Base-by-base conservation (phyloP, 2,113 vertebrate genomes). In the Prolemur simus region DNA sequence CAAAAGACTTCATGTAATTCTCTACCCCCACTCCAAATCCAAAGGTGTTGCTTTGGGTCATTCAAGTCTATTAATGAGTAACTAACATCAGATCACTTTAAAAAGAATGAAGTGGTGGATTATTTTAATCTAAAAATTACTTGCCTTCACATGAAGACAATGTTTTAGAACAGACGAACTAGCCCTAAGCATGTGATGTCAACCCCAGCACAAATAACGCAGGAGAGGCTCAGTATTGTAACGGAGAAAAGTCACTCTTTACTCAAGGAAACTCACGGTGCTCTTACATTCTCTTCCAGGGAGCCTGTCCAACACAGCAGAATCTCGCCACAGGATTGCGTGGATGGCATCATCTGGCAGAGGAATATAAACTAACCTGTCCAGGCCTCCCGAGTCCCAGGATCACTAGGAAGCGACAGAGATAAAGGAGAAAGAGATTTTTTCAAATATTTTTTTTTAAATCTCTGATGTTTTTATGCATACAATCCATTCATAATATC, bases 91-190 rank as follows among this genome's bases (percentile, higher is more conserved):
- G 86, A 10, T 89, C 84, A 85, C 11, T 78, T 5, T 56, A 32
- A 94, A 97, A 90, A 60, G 45, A 54, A 96, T 10, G 66, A 86
- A 97, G 60, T 49, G 34, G 94, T 9, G n/a, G 21, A 29, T 82
- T 94, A 47, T 64, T 94, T 96, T 89, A 69, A 96, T 42, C 86
- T 96, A 47, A 93, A 68, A 90, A 66, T 39, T 56, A 66, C 13
- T 63, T 5, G 54, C 9, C 1, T 13, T 58, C 20, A 74, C 13
- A 56, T 45, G 82, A 34, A 17, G 45, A 66, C 18, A 58, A 29
- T 0, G n/a, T 88, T 90, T 88, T 73, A 71, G 97, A 97, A 6
- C 4, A 93, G 2, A 34, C 87, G 47, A 76, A 56, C 25, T 63
- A 94, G 82, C 0, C 18, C 49, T 37, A 27, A 95, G 82, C 4